These are phyloP conservation scores for Xiphophorus hellerii DNA, from an alignment of 2,113 vertebrate species.

Conservation along the genomic window DNA sequence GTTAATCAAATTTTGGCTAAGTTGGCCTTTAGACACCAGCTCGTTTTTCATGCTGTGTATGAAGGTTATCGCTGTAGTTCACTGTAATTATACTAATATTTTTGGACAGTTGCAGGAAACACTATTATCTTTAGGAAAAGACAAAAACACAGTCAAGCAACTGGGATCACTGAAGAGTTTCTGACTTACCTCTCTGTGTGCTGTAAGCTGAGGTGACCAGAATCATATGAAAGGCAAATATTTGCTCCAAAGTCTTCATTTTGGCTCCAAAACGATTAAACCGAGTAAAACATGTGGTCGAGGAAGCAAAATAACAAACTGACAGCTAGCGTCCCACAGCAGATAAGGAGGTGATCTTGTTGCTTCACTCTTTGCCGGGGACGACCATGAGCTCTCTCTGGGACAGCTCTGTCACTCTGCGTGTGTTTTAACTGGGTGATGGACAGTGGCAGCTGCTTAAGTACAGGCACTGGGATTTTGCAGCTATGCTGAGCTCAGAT, in stretches of 20 bases:
- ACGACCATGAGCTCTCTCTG: slow-evolving; percentile 62
- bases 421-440: slow-evolving; percentile 79
- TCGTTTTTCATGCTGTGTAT: slow-evolving; percentile 36
- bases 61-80: slow-evolving; percentile 48
- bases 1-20: slow-evolving; percentile 66
- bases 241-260: slow-evolving; percentile 85
- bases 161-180: neutral
- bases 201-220: slow-evolving; percentile 80
- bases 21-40: slow-evolving; percentile 55
- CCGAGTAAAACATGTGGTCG: neutral
- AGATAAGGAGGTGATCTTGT: slow-evolving; percentile 15
- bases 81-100: neutral
- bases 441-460: slow-evolving; percentile 89
- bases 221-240: slow-evolving; percentile 79
- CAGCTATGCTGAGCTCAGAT: slow-evolving; percentile 64
- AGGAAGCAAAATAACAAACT: neutral
- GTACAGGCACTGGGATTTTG: slow-evolving; percentile 83
- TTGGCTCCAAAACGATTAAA: slow-evolving; percentile 73
- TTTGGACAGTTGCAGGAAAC: neutral
- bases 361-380: slow-evolving; percentile 48
- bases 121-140: neutral
- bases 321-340: slow-evolving; percentile 58
- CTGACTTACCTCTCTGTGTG: slow-evolving; percentile 87
- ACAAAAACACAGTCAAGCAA: neutral
- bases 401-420: slow-evolving; percentile 60